A percentile compares a stretch with the other conserved stretches of the same genome.
phyloP scores from a whole-genome alignment of 2,888 invertebrate genomes.

The Cataglyphis rosenhaueri region DNA sequence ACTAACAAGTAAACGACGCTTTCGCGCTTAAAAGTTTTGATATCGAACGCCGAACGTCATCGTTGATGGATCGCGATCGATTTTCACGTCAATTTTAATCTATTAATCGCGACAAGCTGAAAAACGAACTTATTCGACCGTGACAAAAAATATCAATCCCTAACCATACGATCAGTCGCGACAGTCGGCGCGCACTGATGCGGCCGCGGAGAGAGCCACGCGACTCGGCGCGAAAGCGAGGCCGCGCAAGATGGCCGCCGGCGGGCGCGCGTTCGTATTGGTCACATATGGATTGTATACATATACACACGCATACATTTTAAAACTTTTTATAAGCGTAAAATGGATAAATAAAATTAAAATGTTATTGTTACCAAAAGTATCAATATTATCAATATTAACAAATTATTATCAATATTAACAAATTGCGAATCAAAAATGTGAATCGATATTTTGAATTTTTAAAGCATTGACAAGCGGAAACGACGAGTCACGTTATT shows the following conservation, averaged over 20 bases:
- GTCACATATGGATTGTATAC: conserved; percentile 65
- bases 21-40: not conserved
- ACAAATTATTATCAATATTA: not conserved
- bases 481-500: not conserved
- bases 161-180: conserved; percentile 74
- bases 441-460: not conserved
- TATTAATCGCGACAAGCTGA: not conserved
- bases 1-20: not conserved
- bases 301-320: not conserved
- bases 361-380: not conserved
- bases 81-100: not conserved
- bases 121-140: conserved; percentile 11
- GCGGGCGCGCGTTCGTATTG: conserved; percentile 70
- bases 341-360: not conserved
- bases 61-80: not conserved
- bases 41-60: conserved; percentile 1
- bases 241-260: conserved; percentile 82
- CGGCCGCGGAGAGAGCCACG: conserved; percentile 76
- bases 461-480: not conserved
- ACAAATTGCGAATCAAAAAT: not conserved
- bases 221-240: conserved; percentile 80
- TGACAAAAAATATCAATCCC: conserved; percentile 34
- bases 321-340: not conserved
- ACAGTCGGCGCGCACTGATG: conserved; percentile 79
- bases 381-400: not conserved